Evolutionary conservation across 2,888 invertebrate genomes (phyloP).

Genomic region (Hypolimnas misippus): DNA sequence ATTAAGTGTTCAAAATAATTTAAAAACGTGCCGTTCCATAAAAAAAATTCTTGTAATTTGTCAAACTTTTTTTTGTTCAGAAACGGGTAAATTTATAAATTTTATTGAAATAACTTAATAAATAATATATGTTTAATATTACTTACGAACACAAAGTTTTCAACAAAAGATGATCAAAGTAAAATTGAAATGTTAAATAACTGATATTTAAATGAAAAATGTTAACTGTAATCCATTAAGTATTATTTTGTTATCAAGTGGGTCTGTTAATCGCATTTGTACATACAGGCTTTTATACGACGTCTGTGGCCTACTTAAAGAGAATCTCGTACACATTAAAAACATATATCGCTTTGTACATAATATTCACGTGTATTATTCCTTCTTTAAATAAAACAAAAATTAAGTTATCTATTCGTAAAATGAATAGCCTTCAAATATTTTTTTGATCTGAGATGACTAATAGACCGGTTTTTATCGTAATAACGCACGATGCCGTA

Average conservation of each 20-base stretch:
- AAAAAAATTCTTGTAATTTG: no score
- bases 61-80: no score
- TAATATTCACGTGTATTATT: neutral
- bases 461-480: slow-evolving; percentile 33
- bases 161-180: no score
- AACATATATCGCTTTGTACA: neutral
- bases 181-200: no score
- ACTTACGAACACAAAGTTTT: no score
- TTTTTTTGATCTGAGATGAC: slow-evolving; percentile 29
- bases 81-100: no score
- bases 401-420: no score
- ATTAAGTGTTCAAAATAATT: no score
- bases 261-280: neutral
- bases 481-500: slow-evolving; percentile 1
- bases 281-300: neutral
- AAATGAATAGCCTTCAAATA: slow-evolving; percentile 35
- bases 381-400: no score
- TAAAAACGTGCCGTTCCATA: no score
- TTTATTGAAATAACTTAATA: no score
- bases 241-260: neutral
- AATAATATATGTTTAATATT: no score
- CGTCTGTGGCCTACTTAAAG: slow-evolving; percentile 1
- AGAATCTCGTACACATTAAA: neutral
- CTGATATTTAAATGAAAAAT: slow-evolving; percentile 1
- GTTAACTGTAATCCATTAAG: neutral